Percentiles rank a stretch among this genome's conserved stretches.
Evolutionary conservation across 2,113 vertebrate species (phyloP).

Genomic region (Siphamia tubifer): DNA sequence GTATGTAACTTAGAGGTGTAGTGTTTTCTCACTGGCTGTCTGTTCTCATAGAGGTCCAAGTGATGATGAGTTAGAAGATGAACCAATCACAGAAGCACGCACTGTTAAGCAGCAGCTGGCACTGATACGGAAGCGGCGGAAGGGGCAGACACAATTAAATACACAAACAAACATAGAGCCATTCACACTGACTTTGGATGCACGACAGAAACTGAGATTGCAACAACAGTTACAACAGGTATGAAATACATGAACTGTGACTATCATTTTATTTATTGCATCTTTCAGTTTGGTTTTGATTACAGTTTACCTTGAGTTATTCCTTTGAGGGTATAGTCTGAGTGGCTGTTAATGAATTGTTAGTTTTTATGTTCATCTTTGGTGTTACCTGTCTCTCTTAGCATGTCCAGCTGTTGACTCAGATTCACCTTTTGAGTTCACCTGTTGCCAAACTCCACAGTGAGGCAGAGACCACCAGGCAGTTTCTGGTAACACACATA

Average conservation of each 20-base stretch:
- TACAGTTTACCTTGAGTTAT: too few species aligned
- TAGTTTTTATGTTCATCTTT: too few species aligned
- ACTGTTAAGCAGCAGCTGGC: slow-evolving; percentile 88
- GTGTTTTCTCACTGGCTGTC: not conserved
- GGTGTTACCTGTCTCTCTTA: slow-evolving; percentile 67
- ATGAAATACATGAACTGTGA: too few species aligned
- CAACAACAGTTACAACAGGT: slow-evolving; percentile 96
- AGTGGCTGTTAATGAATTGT: too few species aligned
- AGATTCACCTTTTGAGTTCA: slow-evolving; percentile 86
- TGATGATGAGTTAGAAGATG: not conserved
- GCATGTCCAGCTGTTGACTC: slow-evolving; percentile 93
- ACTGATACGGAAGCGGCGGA: slow-evolving; percentile 76
- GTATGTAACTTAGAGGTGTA: too few species aligned
- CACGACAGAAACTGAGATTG: slow-evolving; percentile 77
- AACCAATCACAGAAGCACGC: slow-evolving; percentile 23
- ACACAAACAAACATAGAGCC: not conserved
- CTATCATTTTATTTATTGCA: too few species aligned
- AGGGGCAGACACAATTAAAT: slow-evolving; percentile 12
- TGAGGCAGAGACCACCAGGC: slow-evolving; percentile 83
- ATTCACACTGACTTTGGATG: slow-evolving; percentile 61
- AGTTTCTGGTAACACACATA: slow-evolving; percentile 87
- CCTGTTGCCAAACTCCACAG: slow-evolving; percentile 79
- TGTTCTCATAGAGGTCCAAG: not conserved
- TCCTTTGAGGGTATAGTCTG: too few species aligned
- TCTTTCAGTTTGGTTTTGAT: too few species aligned